These are phyloP conservation scores for Saccostrea cuccullata DNA, from an alignment of 1,140 invertebrate genomes.

Conservation along the genomic window DNA sequence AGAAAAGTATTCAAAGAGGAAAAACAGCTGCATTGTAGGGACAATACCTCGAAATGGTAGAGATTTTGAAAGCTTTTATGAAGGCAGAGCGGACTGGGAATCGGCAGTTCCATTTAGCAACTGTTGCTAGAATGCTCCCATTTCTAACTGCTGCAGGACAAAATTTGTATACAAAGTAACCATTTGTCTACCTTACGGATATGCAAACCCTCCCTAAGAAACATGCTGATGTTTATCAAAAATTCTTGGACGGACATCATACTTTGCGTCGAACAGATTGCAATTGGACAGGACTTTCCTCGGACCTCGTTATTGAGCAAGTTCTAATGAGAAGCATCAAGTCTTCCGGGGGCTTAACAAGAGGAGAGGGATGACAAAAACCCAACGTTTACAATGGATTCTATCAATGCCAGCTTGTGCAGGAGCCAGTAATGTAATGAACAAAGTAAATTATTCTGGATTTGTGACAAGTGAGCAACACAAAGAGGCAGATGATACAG, in stretches of 20 bases:
- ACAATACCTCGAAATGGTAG: slow-evolving; percentile 59
- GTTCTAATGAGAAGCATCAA: background rate
- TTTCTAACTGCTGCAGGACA: slow-evolving; percentile 73
- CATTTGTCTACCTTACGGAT: no score
- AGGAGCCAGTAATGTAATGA: background rate
- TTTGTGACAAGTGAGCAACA: background rate
- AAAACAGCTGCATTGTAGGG: slow-evolving; percentile 51
- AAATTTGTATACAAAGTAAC: no score
- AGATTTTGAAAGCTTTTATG: slow-evolving; percentile 53
- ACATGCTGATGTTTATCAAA: no score
- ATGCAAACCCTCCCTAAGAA: no score
- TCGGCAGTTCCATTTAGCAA: slow-evolving; percentile 53
- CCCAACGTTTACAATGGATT: no score
- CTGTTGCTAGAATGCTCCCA: slow-evolving; percentile 74
- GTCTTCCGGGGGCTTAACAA: background rate
- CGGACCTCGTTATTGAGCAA: slow-evolving; percentile 32
- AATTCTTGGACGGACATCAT: slow-evolving; percentile 29
- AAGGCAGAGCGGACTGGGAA: slow-evolving; percentile 61
- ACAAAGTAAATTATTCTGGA: background rate
- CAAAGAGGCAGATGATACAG: background rate
- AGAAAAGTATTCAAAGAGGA: background rate
- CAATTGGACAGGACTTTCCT: slow-evolving; percentile 28
- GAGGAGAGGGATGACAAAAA: slow-evolving; percentile 23
- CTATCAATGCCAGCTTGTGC: background rate
- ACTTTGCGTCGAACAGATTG: slow-evolving; percentile 44